phyloP scores from a whole-genome alignment of 2,113 vertebrate genomes.

The Indicator indicator region DNA sequence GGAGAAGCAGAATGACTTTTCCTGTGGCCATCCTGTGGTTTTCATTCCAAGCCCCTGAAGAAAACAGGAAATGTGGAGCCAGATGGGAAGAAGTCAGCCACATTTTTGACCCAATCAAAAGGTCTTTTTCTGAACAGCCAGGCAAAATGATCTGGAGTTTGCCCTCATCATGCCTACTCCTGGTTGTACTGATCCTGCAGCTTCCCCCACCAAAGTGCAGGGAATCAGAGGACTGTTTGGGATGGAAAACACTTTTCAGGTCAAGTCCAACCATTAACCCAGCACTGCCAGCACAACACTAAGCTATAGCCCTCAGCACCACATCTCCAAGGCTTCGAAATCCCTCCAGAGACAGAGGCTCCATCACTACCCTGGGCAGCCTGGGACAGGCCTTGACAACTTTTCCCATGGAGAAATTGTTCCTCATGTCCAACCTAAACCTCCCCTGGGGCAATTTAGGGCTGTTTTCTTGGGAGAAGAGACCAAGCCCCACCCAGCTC shows the following conservation, averaged over 20 bases:
- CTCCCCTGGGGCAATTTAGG: not conserved
- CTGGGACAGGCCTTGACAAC: not conserved
- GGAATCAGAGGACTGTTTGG: not conserved
- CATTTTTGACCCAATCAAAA: not conserved
- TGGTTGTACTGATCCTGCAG: not conserved
- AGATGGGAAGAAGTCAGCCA: not conserved
- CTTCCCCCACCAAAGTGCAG: not conserved
- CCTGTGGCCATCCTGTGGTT: not conserved
- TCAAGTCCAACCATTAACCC: not conserved
- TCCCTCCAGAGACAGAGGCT: not conserved
- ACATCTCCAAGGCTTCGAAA: not conserved
- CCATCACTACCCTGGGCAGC: not conserved
- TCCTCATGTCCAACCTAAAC: not conserved
- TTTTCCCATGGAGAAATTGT: not conserved
- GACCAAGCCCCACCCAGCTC: too few species aligned
- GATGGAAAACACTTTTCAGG: not conserved
- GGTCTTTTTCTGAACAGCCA: not conserved
- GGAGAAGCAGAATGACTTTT: not conserved
- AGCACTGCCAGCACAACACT: not conserved
- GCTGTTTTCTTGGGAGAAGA: too few species aligned
- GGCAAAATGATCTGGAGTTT: not conserved
- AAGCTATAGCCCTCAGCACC: not conserved
- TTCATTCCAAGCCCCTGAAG: not conserved
- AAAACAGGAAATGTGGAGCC: constrained; percentile 11
- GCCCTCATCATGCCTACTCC: not conserved